phyloP scores from a whole-genome alignment of 1,140 invertebrate genomes.

The Sipha flava region DNA sequence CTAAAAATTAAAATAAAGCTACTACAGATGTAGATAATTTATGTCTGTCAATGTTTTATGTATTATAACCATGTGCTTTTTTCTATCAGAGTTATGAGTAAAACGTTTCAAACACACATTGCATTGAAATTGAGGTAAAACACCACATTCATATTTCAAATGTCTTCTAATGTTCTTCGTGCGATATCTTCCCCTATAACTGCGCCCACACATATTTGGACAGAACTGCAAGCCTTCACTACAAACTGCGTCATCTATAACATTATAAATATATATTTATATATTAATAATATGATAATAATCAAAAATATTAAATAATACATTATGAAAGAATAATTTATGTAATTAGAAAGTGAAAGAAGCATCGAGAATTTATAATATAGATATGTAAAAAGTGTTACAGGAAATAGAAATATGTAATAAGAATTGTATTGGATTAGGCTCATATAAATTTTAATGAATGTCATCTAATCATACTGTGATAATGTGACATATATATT shows the following conservation, averaged over 20 bases:
- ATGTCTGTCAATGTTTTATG: background rate
- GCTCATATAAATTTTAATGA: no score
- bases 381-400: no score
- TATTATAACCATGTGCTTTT: constrained; percentile 35
- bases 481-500: no score
- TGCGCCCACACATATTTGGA: constrained; percentile 15
- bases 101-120: constrained; percentile 40
- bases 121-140: constrained; percentile 44
- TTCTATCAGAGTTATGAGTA: constrained; percentile 35
- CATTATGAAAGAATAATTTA: no score
- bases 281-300: background rate
- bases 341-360: no score
- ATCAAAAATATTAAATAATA: background rate
- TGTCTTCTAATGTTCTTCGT: constrained; percentile 46
- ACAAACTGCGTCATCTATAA: background rate
- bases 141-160: constrained; percentile 44
- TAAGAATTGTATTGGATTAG: no score
- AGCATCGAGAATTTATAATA: no score
- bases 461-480: no score
- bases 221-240: constrained; percentile 3
- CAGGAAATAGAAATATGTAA: no score
- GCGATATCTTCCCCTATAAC: constrained; percentile 27
- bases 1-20: background rate
- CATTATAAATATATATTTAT: background rate
- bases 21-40: background rate